A percentile compares a stretch with the other conserved stretches of the same genome.
phyloP scores from a whole-genome alignment of 1,140 invertebrate genomes.

The Lepidostoma basale region DNA sequence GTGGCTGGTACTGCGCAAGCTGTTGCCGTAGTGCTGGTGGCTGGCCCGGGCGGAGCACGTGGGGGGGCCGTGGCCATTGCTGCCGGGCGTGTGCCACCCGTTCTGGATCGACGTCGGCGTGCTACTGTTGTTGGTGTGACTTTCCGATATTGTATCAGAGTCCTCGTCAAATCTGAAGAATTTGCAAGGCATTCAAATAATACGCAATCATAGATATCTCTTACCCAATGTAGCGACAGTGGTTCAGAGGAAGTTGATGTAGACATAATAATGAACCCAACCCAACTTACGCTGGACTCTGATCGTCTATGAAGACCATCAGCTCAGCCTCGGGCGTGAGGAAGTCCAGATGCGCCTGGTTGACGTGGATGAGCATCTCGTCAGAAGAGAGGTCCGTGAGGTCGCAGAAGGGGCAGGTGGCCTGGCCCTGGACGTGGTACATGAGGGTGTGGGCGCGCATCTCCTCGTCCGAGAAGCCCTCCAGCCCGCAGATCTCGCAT shows the following conservation, averaged over 20 bases:
- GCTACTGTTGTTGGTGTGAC: slow-evolving; percentile 58
- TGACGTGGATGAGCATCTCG: slow-evolving; percentile 79
- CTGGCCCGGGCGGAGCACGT: slow-evolving; percentile 15
- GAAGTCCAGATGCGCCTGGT: slow-evolving; percentile 80
- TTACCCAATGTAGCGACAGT: not conserved
- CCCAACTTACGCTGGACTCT: slow-evolving; percentile 65
- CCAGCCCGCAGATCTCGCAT: slow-evolving; percentile 83
- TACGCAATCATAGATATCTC: slow-evolving; percentile 14
- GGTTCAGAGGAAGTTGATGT: not conserved
- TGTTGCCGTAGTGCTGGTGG: slow-evolving; percentile 35
- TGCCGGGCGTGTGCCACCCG: slow-evolving; percentile 58
- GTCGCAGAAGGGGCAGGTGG: slow-evolving; percentile 83
- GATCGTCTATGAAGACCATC: slow-evolving; percentile 68
- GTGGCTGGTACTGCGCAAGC: slow-evolving; percentile 38
- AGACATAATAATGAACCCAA: not conserved
- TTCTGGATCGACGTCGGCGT: slow-evolving; percentile 57
- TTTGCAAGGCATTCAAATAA: not conserved
- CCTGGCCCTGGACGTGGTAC: slow-evolving; percentile 76
- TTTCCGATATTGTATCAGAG: slow-evolving; percentile 59
- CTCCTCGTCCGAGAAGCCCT: slow-evolving; percentile 77
- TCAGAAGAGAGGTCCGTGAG: slow-evolving; percentile 71
- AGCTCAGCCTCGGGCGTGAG: slow-evolving; percentile 71
- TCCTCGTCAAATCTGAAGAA: slow-evolving; percentile 59
- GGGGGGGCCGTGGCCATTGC: slow-evolving; percentile 34
- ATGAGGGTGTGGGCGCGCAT: slow-evolving; percentile 78